Conservation (phyloP, 2,113 vertebrate species). For the Eudyptes chrysolophus region DNA sequence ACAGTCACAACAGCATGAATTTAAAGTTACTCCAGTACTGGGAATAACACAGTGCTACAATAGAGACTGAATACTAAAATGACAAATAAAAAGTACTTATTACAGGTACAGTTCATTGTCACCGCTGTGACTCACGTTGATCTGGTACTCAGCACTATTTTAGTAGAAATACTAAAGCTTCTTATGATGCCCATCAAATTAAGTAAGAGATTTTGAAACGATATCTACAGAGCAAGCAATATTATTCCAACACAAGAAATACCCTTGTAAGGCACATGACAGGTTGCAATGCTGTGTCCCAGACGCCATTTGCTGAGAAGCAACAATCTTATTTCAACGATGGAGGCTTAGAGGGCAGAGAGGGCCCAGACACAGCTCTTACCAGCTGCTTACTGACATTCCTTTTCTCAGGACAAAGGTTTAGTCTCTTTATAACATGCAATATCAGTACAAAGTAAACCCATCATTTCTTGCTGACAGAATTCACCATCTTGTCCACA, state of each 20-base stretch:
- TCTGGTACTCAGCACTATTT: background rate
- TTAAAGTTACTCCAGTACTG: background rate
- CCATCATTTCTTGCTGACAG: background rate
- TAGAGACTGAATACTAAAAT: background rate
- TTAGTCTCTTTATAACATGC: background rate
- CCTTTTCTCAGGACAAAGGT: background rate
- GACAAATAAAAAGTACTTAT: background rate
- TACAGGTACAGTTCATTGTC: background rate
- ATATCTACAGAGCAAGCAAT: background rate
- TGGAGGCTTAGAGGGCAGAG: background rate
- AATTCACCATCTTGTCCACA: background rate
- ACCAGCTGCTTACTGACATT: background rate
- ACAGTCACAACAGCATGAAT: background rate
- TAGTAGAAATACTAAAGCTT: background rate
- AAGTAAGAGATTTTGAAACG: background rate
- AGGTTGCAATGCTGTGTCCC: background rate
- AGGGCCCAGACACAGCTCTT: background rate
- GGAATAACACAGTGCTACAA: background rate
- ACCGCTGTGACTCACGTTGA: background rate
- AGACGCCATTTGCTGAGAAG: background rate
- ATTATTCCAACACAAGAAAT: background rate
- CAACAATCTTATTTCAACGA: background rate
- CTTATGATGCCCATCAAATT: background rate
- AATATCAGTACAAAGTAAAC: background rate
- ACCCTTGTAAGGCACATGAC: background rate